These are phyloP conservation scores for Hippasteria phrygiana DNA, from an alignment of 53 echinoderm and acorn worm genomes.

Conservation along the genomic window DNA sequence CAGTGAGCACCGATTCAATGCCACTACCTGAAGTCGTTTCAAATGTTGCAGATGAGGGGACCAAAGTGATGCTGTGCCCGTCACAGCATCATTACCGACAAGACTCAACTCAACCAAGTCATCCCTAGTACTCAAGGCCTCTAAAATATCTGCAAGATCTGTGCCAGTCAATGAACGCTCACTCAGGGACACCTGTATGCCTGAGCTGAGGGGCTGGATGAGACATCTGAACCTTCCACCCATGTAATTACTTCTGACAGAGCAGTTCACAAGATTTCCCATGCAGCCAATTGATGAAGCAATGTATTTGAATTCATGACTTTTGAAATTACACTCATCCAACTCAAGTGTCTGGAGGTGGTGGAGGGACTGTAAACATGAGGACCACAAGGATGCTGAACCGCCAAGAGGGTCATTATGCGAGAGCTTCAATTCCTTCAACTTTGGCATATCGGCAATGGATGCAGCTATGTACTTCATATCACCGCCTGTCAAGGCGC, in stretches of 20 bases:
- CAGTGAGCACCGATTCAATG: slow-evolving; percentile 22
- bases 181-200: slow-evolving; percentile 3
- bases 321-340: slow-evolving; percentile 28
- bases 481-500: slow-evolving; percentile 16
- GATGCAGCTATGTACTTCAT: slow-evolving; percentile 17
- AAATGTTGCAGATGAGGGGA: background rate
- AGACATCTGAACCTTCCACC: background rate
- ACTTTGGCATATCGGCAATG: background rate
- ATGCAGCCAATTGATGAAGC: background rate
- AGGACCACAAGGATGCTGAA: background rate
- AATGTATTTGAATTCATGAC: slow-evolving; percentile 27
- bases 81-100: background rate
- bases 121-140: slow-evolving; percentile 14
- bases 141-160: slow-evolving; percentile 17
- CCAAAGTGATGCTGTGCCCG: background rate
- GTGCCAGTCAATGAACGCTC: slow-evolving; percentile 12
- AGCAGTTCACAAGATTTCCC: slow-evolving; percentile 4
- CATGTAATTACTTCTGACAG: background rate
- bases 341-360: background rate
- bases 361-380: background rate
- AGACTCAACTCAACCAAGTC: slow-evolving; percentile 31
- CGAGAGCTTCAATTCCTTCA: slow-evolving; percentile 7
- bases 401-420: slow-evolving; percentile 17
- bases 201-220: background rate
- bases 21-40: slow-evolving; percentile 1